phyloP scores from a whole-genome alignment of 1,140 invertebrate genomes.

The Holotrichia oblita region DNA sequence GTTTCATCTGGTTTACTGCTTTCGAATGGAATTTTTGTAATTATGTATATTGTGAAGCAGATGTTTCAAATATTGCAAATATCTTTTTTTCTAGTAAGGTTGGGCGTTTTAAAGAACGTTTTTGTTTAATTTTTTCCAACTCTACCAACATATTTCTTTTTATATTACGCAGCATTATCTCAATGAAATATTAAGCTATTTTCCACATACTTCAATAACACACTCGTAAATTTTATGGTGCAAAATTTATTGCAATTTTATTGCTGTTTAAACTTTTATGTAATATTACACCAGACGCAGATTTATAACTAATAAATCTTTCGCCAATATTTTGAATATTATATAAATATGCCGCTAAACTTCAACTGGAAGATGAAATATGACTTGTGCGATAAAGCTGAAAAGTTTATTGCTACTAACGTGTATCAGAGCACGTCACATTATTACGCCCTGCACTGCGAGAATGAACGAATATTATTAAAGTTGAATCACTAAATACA shows the following conservation, averaged over 20 bases:
- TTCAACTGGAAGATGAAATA: background rate
- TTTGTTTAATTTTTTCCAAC: too few species aligned
- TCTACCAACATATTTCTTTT: too few species aligned
- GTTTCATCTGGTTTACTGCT: too few species aligned
- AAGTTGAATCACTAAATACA: too few species aligned
- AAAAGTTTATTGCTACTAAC: background rate
- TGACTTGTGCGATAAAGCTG: background rate
- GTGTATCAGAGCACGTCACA: background rate
- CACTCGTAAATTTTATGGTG: background rate
- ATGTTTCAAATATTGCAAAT: too few species aligned
- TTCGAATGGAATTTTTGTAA: too few species aligned
- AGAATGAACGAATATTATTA: too few species aligned
- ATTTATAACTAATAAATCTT: constrained; percentile 31
- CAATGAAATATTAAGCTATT: background rate
- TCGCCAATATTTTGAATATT: constrained; percentile 19
- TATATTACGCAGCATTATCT: background rate
- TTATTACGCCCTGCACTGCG: background rate
- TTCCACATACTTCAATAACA: background rate
- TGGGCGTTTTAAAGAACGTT: too few species aligned
- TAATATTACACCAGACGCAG: background rate
- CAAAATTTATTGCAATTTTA: background rate
- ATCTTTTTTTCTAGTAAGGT: too few species aligned
- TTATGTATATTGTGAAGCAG: too few species aligned
- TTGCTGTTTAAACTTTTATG: background rate
- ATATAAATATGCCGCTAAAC: background rate